Base-by-base conservation (phyloP, 2,113 vertebrate genomes). In the Pseudorhombus dupliciocellatus region DNA sequence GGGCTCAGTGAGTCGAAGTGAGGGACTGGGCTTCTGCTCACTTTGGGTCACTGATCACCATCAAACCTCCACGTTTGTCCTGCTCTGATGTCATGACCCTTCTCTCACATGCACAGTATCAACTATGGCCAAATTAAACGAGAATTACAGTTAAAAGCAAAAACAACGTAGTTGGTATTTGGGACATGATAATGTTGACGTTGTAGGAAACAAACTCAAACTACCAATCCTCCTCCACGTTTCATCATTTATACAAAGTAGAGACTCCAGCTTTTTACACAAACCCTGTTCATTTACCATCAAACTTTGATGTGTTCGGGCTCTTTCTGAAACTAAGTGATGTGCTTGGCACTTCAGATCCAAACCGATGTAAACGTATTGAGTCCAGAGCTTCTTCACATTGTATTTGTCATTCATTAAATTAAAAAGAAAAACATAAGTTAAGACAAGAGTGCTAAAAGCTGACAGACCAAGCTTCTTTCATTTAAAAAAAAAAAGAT, bases 401-500 rank as follows among this genome's bases (percentile, higher is more conserved):
- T 15, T 0, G 2, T 8, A 14, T 20, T 54, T 5, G 34, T 59
- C 44, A 7, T 16, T 64, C 25, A 54, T 68, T 79, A 62, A 73
- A 65, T 83, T 70, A 67, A 80, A 85, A 59, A 66, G 24, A 40
- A n/a, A 59, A 65, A 48, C 34, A 2, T 5, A 18, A 67, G 15
- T 69, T 68, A 67, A 68, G 53, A 73, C 40, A 30, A 0, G 60
- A 78, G 66, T 73, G 65, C 50, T 85, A 40, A 56, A 64, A n/a
- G 54, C 48, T 85, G 55, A 50, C 25, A 75, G 11, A 66, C 15
- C 34, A 54, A 60, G 18, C 14, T 50, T 53, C 24, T 51, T 73
- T 73, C 55, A 66, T 80, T 85, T 78, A 14, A 66, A 83, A 70
- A n/a, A 52, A 22, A 80, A 85, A 68, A 40, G 2, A 63, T 31